A percentile compares a stretch with the other conserved stretches of the same genome.
These are phyloP conservation scores for Agrotis ipsilon DNA, from an alignment of 2,888 invertebrate species.

Conservation along the genomic window DNA sequence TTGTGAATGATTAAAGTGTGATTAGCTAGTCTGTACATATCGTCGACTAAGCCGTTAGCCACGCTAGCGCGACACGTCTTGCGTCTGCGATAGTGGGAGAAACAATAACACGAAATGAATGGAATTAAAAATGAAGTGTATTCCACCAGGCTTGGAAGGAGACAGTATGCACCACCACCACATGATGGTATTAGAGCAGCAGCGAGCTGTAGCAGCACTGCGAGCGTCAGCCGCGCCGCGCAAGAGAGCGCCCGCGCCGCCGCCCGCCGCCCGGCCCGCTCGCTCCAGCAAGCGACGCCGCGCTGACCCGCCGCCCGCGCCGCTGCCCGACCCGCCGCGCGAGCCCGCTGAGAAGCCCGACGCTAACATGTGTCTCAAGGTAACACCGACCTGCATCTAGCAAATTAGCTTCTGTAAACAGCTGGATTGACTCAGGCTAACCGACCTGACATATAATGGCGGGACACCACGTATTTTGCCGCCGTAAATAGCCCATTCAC, in stretches of 20 bases:
- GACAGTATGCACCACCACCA: conserved; percentile 91
- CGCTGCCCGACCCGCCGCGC: conserved; percentile 90
- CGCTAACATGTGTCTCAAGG: conserved; percentile 96
- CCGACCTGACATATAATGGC: no score
- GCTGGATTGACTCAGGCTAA: no score
- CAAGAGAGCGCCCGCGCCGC: conserved; percentile 69
- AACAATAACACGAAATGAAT: no score
- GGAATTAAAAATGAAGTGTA: background rate
- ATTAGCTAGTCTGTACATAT: no score
- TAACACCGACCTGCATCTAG: conserved; percentile 67
- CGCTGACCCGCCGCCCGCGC: conserved; percentile 86
- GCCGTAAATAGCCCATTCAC: no score
- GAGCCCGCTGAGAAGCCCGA: conserved; percentile 95
- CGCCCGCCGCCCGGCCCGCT: conserved; percentile 79
- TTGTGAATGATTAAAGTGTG: no score
- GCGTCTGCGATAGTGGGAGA: no score
- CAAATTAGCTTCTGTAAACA: no score
- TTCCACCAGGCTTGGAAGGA: conserved; percentile 84
- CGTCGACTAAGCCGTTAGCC: no score
- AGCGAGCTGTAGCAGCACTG: conserved; percentile 88
- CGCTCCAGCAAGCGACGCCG: conserved; percentile 78
- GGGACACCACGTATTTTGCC: no score
- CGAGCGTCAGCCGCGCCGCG: conserved; percentile 67
- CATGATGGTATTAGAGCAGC: conserved; percentile 91
- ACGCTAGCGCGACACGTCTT: no score